These are phyloP conservation scores for Chiloscyllium punctatum DNA, from an alignment of 2,797 vertebrate genomes.

Conservation along the genomic window DNA sequence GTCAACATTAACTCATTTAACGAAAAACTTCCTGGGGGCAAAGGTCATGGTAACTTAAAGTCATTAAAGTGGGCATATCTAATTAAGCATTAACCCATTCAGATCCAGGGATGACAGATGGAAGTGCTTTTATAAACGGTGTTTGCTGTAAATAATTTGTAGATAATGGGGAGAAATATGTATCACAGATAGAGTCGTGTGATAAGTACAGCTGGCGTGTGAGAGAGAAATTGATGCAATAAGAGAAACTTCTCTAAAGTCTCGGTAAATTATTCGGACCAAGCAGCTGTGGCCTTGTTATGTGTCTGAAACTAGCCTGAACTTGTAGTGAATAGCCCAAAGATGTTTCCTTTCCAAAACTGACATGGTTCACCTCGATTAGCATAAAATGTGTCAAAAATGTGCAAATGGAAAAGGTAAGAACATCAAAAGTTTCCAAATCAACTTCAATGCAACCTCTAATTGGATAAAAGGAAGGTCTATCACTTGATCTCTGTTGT, in stretches of 20 bases:
- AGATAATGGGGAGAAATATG: neutral
- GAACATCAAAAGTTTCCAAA: neutral
- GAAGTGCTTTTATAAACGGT: neutral
- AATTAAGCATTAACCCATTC: too few species aligned
- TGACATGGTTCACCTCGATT: neutral
- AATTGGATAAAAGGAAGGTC: neutral
- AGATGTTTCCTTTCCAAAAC: neutral
- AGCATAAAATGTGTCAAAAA: neutral
- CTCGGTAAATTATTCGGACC: neutral
- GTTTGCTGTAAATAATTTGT: neutral
- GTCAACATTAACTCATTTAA: neutral
- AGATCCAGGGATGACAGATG: too few species aligned
- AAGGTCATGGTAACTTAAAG: neutral
- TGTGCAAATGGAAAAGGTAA: neutral
- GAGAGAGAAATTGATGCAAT: neutral
- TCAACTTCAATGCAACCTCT: neutral
- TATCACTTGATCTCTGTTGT: neutral
- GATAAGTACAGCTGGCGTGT: neutral
- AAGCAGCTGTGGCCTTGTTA: neutral
- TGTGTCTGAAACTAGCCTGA: neutral
- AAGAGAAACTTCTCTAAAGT: neutral
- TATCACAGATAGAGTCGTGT: neutral
- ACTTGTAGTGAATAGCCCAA: neutral
- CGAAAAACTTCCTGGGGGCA: neutral
- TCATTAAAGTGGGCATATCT: too few species aligned